A percentile compares a stretch with the other conserved stretches of the same genome.
phyloP scores from a whole-genome alignment of 2,797 vertebrate species.

The Manis pentadactyla region DNA sequence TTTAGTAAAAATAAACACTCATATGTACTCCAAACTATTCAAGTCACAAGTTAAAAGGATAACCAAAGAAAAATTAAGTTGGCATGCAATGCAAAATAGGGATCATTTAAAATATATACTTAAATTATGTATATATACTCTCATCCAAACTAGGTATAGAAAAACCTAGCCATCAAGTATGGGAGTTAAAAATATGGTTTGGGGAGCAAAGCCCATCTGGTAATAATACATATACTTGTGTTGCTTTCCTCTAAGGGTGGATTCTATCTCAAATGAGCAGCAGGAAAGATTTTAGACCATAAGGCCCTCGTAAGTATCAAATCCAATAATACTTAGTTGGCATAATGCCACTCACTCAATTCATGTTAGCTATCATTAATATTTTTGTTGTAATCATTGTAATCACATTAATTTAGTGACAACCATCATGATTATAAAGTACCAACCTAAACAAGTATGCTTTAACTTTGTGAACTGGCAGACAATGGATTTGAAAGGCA shows the following conservation, averaged over 20 bases:
- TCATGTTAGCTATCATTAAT: neutral
- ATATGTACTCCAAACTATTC: accelerated
- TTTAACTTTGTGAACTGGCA: neutral
- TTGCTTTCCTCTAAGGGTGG: neutral
- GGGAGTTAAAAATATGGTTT: neutral
- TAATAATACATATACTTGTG: neutral
- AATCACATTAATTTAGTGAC: neutral
- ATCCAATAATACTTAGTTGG: neutral
- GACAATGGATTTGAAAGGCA: neutral
- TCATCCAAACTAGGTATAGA: neutral
- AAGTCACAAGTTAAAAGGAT: neutral
- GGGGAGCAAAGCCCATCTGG: neutral
- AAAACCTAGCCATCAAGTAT: neutral
- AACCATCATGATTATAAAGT: constrained; percentile 25
- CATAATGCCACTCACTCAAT: neutral
- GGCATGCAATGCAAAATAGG: neutral
- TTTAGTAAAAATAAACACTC: neutral
- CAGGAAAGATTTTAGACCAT: neutral
- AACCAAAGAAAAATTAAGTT: neutral
- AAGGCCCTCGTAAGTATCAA: neutral
- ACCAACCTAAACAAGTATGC: neutral
- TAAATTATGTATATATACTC: too few species aligned
- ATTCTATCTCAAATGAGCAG: neutral
- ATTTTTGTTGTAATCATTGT: neutral
- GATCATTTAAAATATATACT: neutral